A percentile compares a stretch with the other conserved stretches of the same genome.
Evolutionary conservation across 2,797 vertebrate species (phyloP).

Genomic region (Falco biarmicus): DNA sequence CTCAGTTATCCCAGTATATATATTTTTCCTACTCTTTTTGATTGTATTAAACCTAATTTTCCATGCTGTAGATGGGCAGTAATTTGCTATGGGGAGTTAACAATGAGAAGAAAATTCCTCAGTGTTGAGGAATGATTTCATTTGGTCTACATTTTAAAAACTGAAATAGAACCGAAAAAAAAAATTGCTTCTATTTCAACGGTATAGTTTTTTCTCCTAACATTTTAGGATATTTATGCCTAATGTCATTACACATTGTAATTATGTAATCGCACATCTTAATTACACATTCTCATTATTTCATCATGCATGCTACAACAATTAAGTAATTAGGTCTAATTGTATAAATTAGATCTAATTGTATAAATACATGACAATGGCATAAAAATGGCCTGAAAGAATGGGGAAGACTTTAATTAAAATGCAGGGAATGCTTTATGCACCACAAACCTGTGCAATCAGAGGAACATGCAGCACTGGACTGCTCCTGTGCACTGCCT

Average conservation of each 20-base stretch:
- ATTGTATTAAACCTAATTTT: not conserved
- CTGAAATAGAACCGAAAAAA: not conserved
- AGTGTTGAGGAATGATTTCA: not conserved
- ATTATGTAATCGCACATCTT: constrained; percentile 76
- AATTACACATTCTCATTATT: constrained; percentile 72
- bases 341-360: constrained; percentile 65
- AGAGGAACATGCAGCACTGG: not conserved
- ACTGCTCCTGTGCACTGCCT: not conserved
- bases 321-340: constrained; percentile 78
- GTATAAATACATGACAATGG: constrained; percentile 73
- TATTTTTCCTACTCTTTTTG: not conserved
- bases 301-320: constrained; percentile 71
- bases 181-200: not conserved
- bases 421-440: not conserved
- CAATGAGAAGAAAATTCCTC: not conserved
- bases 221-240: constrained; percentile 70
- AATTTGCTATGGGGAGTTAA: not conserved
- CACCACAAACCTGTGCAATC: not conserved
- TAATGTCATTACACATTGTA: constrained; percentile 71
- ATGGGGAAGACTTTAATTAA: not conserved
- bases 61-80: not conserved
- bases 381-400: constrained; percentile 41
- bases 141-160: not conserved
- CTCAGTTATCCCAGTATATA: not conserved
- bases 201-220: constrained; percentile 47